phyloP scores from a whole-genome alignment of 1,140 invertebrate species.

The Bicyclus anynana region DNA sequence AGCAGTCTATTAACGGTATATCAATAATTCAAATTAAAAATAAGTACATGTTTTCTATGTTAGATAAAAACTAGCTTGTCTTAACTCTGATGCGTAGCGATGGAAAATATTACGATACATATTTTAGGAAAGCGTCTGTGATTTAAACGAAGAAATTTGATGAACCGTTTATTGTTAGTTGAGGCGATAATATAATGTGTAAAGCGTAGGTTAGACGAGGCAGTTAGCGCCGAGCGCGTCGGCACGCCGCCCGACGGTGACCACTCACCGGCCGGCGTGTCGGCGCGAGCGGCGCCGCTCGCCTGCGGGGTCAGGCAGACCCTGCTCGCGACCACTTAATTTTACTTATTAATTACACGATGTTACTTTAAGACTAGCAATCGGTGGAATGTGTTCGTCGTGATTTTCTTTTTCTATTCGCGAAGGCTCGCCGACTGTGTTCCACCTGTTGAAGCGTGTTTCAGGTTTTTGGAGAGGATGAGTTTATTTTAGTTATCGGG shows the following conservation, averaged over 20 bases:
- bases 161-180: slow-evolving; percentile 65
- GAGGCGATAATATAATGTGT: slow-evolving; percentile 54
- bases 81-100: slow-evolving; percentile 59
- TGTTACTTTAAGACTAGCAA: slow-evolving; percentile 33
- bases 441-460: slow-evolving; percentile 10
- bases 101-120: slow-evolving; percentile 65
- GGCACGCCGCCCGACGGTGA: not conserved
- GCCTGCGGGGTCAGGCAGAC: not conserved
- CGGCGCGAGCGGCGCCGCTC: not conserved
- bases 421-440: not conserved
- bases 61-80: slow-evolving; percentile 53
- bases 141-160: slow-evolving; percentile 73
- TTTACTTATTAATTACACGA: slow-evolving; percentile 15
- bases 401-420: slow-evolving; percentile 29
- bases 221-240: not conserved
- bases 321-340: slow-evolving; percentile 20
- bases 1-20: slow-evolving; percentile 45
- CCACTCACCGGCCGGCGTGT: not conserved
- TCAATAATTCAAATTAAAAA: slow-evolving; percentile 53
- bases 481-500: slow-evolving; percentile 31
- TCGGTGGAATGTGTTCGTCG: slow-evolving; percentile 29
- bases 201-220: slow-evolving; percentile 10
- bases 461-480: slow-evolving; percentile 6
- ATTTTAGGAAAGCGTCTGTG: slow-evolving; percentile 76
- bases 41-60: slow-evolving; percentile 48